These are phyloP conservation scores for Sarcophaga rosellei DNA, from an alignment of 2,888 invertebrate genomes.

Conservation along the genomic window DNA sequence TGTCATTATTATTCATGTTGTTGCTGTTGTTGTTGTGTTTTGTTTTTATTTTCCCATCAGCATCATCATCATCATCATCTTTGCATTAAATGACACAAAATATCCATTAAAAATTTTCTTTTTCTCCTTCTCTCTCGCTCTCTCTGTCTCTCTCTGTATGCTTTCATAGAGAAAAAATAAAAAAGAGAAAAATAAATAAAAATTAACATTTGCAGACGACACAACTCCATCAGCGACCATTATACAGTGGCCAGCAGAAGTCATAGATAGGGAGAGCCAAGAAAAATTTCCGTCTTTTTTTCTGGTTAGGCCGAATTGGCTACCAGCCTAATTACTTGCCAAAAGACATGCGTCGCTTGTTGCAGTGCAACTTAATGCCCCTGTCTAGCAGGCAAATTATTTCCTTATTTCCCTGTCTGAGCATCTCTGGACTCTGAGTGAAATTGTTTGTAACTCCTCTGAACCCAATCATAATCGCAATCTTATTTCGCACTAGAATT, in stretches of 20 bases:
- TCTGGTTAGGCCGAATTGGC: neutral
- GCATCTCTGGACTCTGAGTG: too few relatives aligned
- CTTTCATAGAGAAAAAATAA: too few relatives aligned
- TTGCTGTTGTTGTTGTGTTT: neutral
- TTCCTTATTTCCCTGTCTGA: too few relatives aligned
- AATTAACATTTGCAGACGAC: conserved; percentile 12
- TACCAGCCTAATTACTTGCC: too few relatives aligned
- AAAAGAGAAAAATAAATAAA: conserved; percentile 6
- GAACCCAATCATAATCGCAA: too few relatives aligned
- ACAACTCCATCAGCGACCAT: neutral
- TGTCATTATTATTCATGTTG: conserved; percentile 1
- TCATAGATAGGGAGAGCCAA: neutral
- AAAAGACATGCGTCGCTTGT: too few relatives aligned
- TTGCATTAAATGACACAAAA: conserved; percentile 54
- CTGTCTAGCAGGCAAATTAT: too few relatives aligned
- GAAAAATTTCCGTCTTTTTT: neutral
- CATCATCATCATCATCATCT: neutral
- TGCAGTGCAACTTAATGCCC: too few relatives aligned
- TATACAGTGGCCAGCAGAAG: neutral
- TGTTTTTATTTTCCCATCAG: neutral
- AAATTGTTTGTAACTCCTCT: too few relatives aligned
- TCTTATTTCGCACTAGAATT: too few relatives aligned
- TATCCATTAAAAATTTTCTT: conserved; percentile 57
- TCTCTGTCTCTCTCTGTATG: too few relatives aligned
- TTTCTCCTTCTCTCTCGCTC: neutral